Conservation (phyloP, 2,113 vertebrate species). For the Rhinoderma darwinii region DNA sequence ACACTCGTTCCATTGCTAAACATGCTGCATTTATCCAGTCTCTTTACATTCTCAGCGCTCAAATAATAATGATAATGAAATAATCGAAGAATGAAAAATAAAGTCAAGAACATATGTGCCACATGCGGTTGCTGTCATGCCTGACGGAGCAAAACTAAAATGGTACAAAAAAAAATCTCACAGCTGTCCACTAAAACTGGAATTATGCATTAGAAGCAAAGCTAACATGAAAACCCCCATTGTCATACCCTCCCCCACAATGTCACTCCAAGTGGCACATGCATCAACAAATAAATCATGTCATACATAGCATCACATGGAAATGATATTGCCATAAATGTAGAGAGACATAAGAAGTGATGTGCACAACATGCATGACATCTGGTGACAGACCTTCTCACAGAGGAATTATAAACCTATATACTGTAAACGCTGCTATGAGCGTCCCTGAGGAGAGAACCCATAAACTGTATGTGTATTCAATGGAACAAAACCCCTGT, state of each 20-base stretch:
- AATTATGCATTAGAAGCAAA: background rate
- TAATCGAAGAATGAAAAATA: background rate
- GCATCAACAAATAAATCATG: conserved; percentile 27
- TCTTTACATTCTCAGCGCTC: background rate
- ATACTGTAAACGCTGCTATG: background rate
- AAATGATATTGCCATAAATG: background rate
- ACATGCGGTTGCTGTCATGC: background rate
- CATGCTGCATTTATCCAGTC: background rate
- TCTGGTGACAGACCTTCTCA: background rate
- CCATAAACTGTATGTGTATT: background rate
- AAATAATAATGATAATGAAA: background rate
- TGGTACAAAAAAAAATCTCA: background rate
- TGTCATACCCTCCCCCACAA: background rate
- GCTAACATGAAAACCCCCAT: background rate
- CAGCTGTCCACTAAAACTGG: background rate
- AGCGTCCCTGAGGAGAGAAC: background rate
- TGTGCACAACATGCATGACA: background rate
- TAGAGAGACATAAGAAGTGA: background rate
- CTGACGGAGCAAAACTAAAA: background rate
- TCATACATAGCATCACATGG: background rate
- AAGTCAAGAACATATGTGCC: background rate
- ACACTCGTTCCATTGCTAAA: background rate
- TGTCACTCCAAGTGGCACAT: conserved; percentile 1
- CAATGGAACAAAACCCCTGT: background rate
- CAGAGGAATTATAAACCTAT: background rate